Base-by-base conservation (phyloP, 2,888 invertebrate species). In the Bursaphelenchus okinawaensis region DNA sequence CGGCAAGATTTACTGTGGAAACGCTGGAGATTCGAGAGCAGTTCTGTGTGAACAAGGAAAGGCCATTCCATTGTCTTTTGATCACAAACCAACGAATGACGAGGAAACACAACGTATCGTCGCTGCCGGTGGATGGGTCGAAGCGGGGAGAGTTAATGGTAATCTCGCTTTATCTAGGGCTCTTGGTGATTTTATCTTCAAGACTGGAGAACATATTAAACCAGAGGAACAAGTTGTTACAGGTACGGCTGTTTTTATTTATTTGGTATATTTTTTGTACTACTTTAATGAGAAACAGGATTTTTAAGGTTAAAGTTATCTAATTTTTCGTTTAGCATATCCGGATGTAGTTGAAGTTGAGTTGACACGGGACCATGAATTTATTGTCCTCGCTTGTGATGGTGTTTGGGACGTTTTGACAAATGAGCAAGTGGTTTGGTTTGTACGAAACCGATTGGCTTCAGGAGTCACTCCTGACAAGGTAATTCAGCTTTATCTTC, bases 331-430 rank as follows among this genome's bases (percentile, higher is more conserved):
- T 70, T 19, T 1, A 68, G 68, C 68, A 9, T 72, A 56, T 27
- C 68, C 68, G 24, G 68, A 69, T 56, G 52, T 69, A 19, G 22
- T 55, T 16, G 40, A 50, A n/a, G 52, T 52, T n/a, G 64, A 68
- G n/a, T 40, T 69, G 20, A 54, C 57, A 52, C 87, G 89, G n/a
- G 91, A 93, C 69, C 92, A 92, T 89, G 95, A 98, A 86, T 98
- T 98, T 83, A 87, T 96, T 63, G 88, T 98, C 40, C 86, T 98
- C 76, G 98, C 96, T 0, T 98, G 96, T 84, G 98, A 98, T 84
- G 98, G 98, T 26, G 96, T 98, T 75, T 98, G 98, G 96, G 98
- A 98, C 84, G 96, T 96, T 24, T 87, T 98, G 87, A 90, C 89
- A 57, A 95, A 92, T 84, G 90, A 91, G 85, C 94, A 81, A 65